Base-by-base conservation (phyloP, 2,797 vertebrate genomes). In the Cetoscarus ocellatus region DNA sequence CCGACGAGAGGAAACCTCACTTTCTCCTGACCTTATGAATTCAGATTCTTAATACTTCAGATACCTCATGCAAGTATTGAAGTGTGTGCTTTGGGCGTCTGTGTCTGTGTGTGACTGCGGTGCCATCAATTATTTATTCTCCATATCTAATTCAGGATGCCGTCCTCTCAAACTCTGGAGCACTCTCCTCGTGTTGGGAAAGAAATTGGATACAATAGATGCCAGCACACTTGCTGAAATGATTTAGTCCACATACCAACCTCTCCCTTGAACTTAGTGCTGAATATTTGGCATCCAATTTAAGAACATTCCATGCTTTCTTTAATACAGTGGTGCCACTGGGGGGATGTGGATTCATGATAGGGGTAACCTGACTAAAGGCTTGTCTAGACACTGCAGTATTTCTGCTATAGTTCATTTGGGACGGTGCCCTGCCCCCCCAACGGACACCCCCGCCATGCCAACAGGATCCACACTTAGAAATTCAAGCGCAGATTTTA, bases 61-160 rank as follows among this genome's bases (percentile, higher is more conserved):
- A 60, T 60, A 43, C 15, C 1, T 1, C 27, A 54, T 64, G 57
- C 10, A 13, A 56, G 55, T 64, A 47, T 59, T 64, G 11, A 11
- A 18, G 38, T 7, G 55, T 40, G 17, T 18, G 42, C 45, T 27
- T 56, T 35, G 39, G 6, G 49, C 13, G 17, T 51, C 63, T 67
- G 77, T 75, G 77, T 70, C 73, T 77, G 42, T 57, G 65, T 75
- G 82, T 5, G 45, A 80, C 65, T 70, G 62, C 70, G 62, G 71
- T 1, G 0, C 55, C 63, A 88, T 91, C 27, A 84, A 91, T 89
- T 86, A 90, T 91, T 90, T 65, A 88, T 86, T 83, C 57, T 77
- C 80, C 63, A 88, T 86, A 58, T 88, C 83, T 89, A 89, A 91
- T 88, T 89, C 78, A 87, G 64, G 72, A 87, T 80, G 71, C 59